These are phyloP conservation scores for Cossypha polioptera DNA, from an alignment of 2,797 vertebrate genomes.

Conservation along the genomic window DNA sequence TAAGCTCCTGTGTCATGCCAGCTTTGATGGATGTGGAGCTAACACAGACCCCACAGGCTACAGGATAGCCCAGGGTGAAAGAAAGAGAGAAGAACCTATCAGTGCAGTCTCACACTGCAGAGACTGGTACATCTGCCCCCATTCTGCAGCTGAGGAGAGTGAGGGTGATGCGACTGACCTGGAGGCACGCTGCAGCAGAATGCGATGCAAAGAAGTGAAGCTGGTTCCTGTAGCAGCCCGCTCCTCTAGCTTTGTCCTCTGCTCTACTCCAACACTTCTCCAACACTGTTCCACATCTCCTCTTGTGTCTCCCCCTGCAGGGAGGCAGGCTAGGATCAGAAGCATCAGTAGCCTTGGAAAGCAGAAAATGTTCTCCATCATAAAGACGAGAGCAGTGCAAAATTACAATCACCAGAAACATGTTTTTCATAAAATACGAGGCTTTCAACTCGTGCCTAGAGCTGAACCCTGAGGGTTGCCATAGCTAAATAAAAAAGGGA, in stretches of 20 bases:
- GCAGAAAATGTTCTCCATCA: background rate
- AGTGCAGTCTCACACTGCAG: background rate
- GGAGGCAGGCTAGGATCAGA: background rate
- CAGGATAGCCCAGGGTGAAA: background rate
- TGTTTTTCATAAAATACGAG: background rate
- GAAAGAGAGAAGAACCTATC: background rate
- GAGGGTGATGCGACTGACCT: background rate
- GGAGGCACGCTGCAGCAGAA: background rate
- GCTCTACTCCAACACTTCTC: background rate
- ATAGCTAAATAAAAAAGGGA: background rate
- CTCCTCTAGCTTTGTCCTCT: background rate
- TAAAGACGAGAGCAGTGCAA: background rate
- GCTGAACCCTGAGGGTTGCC: background rate
- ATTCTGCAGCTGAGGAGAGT: background rate
- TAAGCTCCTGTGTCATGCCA: background rate
- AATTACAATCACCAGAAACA: background rate
- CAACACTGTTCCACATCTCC: background rate
- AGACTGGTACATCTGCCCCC: background rate
- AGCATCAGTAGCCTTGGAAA: background rate
- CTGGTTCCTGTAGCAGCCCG: background rate
- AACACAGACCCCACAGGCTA: background rate
- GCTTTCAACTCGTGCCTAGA: fast-evolving
- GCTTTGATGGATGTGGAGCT: background rate
- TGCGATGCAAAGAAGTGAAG: background rate
- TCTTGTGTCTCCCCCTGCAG: background rate